Evolutionary conservation across 2,113 vertebrate species (phyloP).

Genomic region (Eulacestoma nigropectus): DNA sequence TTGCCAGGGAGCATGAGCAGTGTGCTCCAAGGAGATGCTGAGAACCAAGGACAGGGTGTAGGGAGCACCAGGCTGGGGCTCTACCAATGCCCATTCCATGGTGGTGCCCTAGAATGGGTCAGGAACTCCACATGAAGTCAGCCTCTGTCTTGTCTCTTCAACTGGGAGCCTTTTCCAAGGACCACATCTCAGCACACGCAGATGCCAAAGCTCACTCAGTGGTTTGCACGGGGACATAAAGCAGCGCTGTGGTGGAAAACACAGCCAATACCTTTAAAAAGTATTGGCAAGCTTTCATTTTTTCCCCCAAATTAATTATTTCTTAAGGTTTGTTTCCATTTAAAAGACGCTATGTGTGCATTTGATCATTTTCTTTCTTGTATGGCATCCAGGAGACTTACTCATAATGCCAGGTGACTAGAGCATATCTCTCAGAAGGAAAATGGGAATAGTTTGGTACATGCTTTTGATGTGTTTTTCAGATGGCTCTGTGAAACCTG

Average conservation of each 20-base stretch:
- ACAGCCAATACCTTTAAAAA: neutral
- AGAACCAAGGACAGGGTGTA: fast-evolving
- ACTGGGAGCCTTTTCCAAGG: neutral
- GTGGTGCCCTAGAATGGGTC: neutral
- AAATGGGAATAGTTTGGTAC: neutral
- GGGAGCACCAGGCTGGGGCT: neutral
- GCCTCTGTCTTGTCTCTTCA: neutral
- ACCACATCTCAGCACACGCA: fast-evolving
- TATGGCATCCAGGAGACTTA: neutral
- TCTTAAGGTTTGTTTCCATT: neutral
- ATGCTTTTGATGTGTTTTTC: neutral
- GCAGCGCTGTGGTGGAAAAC: fast-evolving
- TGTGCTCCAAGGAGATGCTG: neutral
- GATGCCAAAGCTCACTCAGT: neutral
- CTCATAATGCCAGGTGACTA: neutral
- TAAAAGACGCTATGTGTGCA: neutral
- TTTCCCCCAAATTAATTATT: neutral
- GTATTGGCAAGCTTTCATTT: neutral
- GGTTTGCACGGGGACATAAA: fast-evolving
- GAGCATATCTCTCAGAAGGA: neutral
- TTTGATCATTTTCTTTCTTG: neutral
- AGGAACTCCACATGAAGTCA: neutral
- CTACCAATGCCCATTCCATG: fast-evolving
- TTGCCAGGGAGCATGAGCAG: neutral
- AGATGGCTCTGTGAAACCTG: neutral